Conservation (phyloP, 2,113 vertebrate species). For the Trinectes maculatus region DNA sequence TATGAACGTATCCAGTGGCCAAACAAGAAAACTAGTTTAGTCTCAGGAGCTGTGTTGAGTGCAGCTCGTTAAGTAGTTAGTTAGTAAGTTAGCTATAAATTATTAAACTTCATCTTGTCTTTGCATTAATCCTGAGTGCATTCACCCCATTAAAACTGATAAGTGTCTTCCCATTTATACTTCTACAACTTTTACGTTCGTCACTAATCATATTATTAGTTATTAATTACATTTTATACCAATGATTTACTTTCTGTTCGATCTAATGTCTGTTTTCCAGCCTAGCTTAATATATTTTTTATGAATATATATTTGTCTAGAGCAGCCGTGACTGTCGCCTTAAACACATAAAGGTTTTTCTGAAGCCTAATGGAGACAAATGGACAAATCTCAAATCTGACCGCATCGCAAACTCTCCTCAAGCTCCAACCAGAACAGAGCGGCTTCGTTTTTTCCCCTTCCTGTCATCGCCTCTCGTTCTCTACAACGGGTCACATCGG, state of each 20-base stretch:
- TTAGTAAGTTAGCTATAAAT: too few species aligned
- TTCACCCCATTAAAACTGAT: slow-evolving; percentile 7
- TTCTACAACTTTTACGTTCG: background rate
- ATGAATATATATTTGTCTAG: background rate
- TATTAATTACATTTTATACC: too few species aligned
- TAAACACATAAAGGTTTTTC: background rate
- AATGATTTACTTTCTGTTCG: too few species aligned
- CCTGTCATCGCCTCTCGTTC: slow-evolving; percentile 59
- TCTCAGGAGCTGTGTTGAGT: too few species aligned
- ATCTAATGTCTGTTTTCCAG: too few species aligned
- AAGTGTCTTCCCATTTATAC: background rate
- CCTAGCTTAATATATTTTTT: too few species aligned
- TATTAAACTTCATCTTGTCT: too few species aligned
- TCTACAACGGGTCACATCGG: slow-evolving; percentile 69
- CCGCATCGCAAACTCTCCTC: slow-evolving; percentile 30
- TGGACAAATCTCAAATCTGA: slow-evolving; percentile 27
- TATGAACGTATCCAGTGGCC: too few species aligned
- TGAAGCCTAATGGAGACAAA: background rate
- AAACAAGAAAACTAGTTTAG: too few species aligned
- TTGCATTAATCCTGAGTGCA: too few species aligned
- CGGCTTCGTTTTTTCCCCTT: slow-evolving; percentile 38
- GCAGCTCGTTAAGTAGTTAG: too few species aligned
- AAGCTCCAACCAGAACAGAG: slow-evolving; percentile 43
- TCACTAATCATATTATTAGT: background rate
- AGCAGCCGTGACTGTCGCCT: background rate